These are phyloP conservation scores for Apis dorsata DNA, from an alignment of 1,140 invertebrate genomes.

Conservation along the genomic window DNA sequence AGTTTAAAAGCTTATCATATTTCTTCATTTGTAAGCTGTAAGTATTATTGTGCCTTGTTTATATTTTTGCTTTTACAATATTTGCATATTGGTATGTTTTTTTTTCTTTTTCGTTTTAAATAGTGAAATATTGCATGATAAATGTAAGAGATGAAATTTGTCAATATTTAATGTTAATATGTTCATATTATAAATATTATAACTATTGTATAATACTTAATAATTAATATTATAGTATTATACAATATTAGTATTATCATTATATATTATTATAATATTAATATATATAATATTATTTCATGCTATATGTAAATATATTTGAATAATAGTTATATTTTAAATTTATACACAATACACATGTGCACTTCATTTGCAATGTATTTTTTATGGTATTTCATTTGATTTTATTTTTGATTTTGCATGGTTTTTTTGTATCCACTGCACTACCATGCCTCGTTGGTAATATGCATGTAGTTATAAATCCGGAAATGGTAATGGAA, in stretches of 20 bases:
- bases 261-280: not conserved
- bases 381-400: slow-evolving; percentile 77
- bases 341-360: not conserved
- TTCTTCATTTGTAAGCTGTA: slow-evolving; percentile 40
- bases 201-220: not conserved
- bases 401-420: slow-evolving; percentile 80
- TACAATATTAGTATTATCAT: not conserved
- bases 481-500: slow-evolving; percentile 91
- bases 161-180: not conserved
- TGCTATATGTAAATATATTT: slow-evolving; percentile 20
- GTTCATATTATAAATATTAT: not conserved
- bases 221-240: not conserved
- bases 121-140: slow-evolving; percentile 32
- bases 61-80: slow-evolving; percentile 28
- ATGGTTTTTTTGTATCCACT: slow-evolving; percentile 80
- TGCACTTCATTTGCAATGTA: not conserved
- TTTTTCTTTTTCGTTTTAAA: slow-evolving; percentile 8
- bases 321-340: not conserved
- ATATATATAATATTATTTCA: not conserved
- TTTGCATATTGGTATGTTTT: slow-evolving; percentile 28
- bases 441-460: slow-evolving; percentile 74
- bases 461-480: slow-evolving; percentile 87
- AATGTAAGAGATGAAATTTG: not conserved
- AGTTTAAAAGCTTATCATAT: slow-evolving; percentile 46
- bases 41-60: slow-evolving; percentile 38